Conservation (phyloP, 2,113 vertebrate species). For the Neolamprologus fasciatus region DNA sequence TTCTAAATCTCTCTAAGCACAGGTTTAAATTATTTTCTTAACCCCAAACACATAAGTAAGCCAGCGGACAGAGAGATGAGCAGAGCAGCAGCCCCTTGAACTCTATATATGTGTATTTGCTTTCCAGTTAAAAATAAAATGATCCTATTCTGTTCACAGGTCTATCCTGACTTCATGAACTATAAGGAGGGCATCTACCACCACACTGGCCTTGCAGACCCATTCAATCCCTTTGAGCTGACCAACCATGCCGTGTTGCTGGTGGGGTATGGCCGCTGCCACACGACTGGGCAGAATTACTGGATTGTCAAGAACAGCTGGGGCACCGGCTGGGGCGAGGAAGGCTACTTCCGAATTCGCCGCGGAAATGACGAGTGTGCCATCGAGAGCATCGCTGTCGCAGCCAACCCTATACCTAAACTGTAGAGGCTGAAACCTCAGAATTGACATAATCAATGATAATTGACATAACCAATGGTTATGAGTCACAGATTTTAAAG, state of each 20-base stretch:
- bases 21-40: neutral
- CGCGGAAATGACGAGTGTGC: constrained; percentile 86
- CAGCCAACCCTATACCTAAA: constrained; percentile 78
- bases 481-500: neutral
- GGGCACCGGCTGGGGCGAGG: constrained; percentile 83
- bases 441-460: neutral
- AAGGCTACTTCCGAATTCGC: constrained; percentile 90
- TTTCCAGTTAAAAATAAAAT: neutral
- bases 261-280: constrained; percentile 85
- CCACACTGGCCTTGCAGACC: constrained; percentile 81
- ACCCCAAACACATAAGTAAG: neutral
- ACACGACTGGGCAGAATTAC: constrained; percentile 75
- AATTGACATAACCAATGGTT: neutral
- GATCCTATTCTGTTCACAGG: constrained; percentile 15
- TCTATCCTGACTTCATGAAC: constrained; percentile 83
- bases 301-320: constrained; percentile 99
- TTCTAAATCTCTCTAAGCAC: neutral
- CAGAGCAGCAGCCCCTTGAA: neutral
- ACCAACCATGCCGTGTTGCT: constrained; percentile 93
- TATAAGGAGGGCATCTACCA: constrained; percentile 88
- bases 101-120: neutral
- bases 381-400: constrained; percentile 88
- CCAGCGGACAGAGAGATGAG: neutral
- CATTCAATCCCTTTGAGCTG: constrained; percentile 87
- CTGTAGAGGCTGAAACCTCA: constrained; percentile 55